Base-by-base conservation (phyloP, 2,113 vertebrate genomes). In the Seriola dumerili region DNA sequence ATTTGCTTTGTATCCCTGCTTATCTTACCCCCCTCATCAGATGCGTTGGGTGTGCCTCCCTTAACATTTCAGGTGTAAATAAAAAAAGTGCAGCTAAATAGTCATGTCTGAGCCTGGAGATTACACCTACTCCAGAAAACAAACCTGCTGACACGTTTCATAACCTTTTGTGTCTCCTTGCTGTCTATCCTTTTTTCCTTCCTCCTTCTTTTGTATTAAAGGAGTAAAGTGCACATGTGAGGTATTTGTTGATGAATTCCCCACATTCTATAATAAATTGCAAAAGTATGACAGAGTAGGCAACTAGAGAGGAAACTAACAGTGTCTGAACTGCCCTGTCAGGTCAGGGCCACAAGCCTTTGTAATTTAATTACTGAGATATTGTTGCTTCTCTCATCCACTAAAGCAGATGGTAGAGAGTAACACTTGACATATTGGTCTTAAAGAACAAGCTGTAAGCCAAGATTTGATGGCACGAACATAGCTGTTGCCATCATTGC, bases 21-120 rank as follows among this genome's bases (percentile, higher is more conserved):
- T 61, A 48, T 61, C 82, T 78, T 59, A 14, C 34, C 29, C 64
- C 82, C 54, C 16, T 78, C 55, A 48, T 77, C 66, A 57, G 54
- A 57, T 12, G 19, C 1, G 5, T 6, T 59, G 66, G 80, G 62
- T 58, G 78, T 73, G 78, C 59, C 81, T 82, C 54, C 16, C 54
- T 36, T 50, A 21, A 66, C 67, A 64, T 13, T 32, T 76, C 76
- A 78, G 61, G 34, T 79, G 42, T 55, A 16, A 80, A 68, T 29
- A 64, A 57, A 81, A 59, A 80, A 75, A 81, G 52, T 80, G 59
- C 76, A 89, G 86, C 76, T 87, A 92, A 94, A 93, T 72, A 88
- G 87, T 76, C 75, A 88, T 72, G 86, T 86, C 89, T 90, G 86
- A 93, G 87, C 74, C 83, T 3, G 17, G 65, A 86, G 88, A 93